A percentile compares a stretch with the other conserved stretches of the same genome.
These are phyloP conservation scores for Drosophila subquinaria DNA, from an alignment of 2,888 invertebrate genomes.

Conservation along the genomic window DNA sequence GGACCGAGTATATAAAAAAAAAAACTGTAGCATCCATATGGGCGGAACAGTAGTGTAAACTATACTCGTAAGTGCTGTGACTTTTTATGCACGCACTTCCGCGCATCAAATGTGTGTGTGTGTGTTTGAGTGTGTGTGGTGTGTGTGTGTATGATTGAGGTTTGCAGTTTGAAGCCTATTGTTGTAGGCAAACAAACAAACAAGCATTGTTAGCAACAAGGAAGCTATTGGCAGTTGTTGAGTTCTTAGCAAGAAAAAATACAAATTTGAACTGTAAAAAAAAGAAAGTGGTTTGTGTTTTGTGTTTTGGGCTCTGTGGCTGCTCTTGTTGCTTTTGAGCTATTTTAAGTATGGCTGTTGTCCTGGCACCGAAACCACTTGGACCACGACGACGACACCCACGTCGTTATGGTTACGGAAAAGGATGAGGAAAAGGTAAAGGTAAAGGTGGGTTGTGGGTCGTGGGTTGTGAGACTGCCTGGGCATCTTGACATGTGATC, in stretches of 20 bases:
- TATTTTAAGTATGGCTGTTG: conserved; percentile 35
- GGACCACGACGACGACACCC: conserved; percentile 20
- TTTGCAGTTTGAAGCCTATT: conserved; percentile 31
- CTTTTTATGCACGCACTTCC: conserved; percentile 69
- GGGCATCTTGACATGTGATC: conserved; percentile 77
- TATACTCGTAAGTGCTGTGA: conserved; percentile 61
- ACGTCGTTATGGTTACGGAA: conserved; percentile 39
- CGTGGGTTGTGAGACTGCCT: conserved; percentile 5
- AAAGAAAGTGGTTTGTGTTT: conserved; percentile 2
- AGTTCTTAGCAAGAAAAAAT: conserved; percentile 20
- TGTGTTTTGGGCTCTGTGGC: conserved; percentile 2
- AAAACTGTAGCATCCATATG: conserved; percentile 33
- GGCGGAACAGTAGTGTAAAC: conserved; percentile 35
- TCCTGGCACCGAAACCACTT: conserved; percentile 35
- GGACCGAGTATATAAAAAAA: conserved; percentile 18
- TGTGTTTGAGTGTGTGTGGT: conserved; percentile 5
- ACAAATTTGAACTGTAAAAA: conserved; percentile 60
- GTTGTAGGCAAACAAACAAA: conserved; percentile 66
- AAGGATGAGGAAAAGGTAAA: conserved; percentile 7
- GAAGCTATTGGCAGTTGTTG: conserved; percentile 66
- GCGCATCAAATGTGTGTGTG: conserved; percentile 20
- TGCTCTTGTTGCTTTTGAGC: conserved; percentile 24
- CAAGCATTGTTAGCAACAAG: conserved; percentile 67
- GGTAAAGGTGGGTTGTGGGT: conserved; percentile 8
- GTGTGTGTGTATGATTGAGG: conserved; percentile 8